phyloP scores from a whole-genome alignment of 2,113 vertebrate genomes.

The Carollia perspicillata region DNA sequence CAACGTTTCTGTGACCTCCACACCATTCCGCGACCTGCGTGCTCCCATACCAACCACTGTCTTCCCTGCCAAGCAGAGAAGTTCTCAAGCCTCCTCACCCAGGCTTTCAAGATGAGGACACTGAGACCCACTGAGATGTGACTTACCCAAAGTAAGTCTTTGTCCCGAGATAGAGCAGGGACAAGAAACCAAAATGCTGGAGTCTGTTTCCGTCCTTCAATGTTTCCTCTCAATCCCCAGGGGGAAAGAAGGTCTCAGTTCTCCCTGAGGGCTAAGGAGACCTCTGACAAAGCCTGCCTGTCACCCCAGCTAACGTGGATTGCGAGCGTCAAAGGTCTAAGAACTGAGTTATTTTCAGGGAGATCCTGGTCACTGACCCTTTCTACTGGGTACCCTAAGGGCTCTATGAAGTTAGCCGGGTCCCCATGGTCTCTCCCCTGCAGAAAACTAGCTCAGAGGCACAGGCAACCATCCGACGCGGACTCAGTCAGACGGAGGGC shows the following conservation, averaged over 20 bases:
- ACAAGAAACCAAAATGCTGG: neutral
- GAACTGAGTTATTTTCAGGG: neutral
- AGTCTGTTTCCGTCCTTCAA: neutral
- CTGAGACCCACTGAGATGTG: neutral
- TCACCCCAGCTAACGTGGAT: neutral
- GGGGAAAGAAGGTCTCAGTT: neutral
- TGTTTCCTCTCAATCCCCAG: neutral
- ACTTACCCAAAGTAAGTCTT: neutral
- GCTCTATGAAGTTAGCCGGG: neutral
- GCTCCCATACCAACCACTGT: neutral
- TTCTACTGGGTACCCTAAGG: neutral
- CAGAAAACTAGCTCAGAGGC: neutral
- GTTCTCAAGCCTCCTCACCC: neutral
- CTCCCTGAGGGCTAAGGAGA: neutral
- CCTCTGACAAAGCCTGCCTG: neutral
- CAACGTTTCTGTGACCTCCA: neutral
- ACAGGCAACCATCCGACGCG: neutral
- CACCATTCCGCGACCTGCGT: neutral
- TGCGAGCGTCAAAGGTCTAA: neutral
- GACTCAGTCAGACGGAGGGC: neutral
- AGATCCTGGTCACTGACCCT: neutral
- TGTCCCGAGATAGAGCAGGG: neutral
- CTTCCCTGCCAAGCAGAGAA: neutral
- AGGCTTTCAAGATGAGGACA: neutral
- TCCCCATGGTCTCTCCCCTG: neutral